Percentiles rank a stretch among this genome's conserved stretches.
Evolutionary conservation across 2,888 invertebrate genomes (phyloP).

Genomic region (Tuta absoluta): DNA sequence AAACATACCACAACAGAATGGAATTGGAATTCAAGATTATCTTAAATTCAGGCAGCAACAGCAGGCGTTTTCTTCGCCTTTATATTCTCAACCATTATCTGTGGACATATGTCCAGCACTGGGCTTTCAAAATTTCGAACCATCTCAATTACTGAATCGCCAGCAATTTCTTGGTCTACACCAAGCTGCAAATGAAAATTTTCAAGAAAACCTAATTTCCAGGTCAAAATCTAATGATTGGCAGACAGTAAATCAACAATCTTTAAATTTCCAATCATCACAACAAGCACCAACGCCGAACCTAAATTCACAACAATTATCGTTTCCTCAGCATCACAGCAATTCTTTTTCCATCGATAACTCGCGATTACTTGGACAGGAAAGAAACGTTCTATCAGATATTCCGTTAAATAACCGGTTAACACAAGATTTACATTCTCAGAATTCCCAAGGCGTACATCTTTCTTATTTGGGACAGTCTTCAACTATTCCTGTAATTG

Average conservation of each 20-base stretch:
- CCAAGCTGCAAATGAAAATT: slow-evolving; percentile 26
- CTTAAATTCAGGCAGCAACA: slow-evolving; percentile 1
- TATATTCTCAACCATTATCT: slow-evolving; percentile 7
- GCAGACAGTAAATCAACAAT: slow-evolving; percentile 29
- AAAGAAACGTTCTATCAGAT: slow-evolving; percentile 6
- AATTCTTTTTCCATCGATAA: slow-evolving; percentile 18
- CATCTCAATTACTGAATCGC: neutral
- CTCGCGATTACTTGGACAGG: slow-evolving; percentile 15
- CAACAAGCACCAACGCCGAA: slow-evolving; percentile 21
- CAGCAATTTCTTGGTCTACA: slow-evolving; percentile 24
- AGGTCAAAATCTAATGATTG: slow-evolving; percentile 10
- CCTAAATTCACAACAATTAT: slow-evolving; percentile 13
- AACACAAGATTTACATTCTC: slow-evolving; percentile 23
- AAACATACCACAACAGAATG: slow-evolving; percentile 12
- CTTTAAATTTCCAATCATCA: slow-evolving; percentile 36
- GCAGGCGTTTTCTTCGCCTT: neutral
- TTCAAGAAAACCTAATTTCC: slow-evolving; percentile 23
- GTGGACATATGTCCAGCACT: neutral
- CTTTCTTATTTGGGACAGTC: slow-evolving; percentile 27
- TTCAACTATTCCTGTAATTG: slow-evolving; percentile 26
- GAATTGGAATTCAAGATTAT: slow-evolving; percentile 2
- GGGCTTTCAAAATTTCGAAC: neutral
- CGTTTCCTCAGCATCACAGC: slow-evolving; percentile 32
- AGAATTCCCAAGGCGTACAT: slow-evolving; percentile 27
- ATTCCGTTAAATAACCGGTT: slow-evolving; percentile 23